A percentile compares a stretch with the other conserved stretches of the same genome.
Conservation (phyloP, 2,113 vertebrate species). For the Nothocercus nigrocapillus region DNA sequence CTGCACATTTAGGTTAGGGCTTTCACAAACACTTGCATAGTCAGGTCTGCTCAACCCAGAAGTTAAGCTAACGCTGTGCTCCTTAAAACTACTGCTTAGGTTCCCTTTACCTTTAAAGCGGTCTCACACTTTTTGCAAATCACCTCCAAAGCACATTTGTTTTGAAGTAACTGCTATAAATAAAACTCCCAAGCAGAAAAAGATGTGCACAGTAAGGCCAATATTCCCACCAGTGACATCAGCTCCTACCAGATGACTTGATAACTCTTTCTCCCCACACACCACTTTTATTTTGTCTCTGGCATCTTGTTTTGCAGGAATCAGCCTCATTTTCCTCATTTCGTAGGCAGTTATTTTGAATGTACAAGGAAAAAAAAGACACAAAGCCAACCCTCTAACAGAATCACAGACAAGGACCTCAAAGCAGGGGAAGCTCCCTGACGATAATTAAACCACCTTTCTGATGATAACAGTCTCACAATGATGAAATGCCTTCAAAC, state of each 20-base stretch:
- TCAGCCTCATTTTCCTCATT: background rate
- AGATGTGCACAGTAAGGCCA: background rate
- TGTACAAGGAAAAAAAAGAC: background rate
- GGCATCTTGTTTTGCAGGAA: background rate
- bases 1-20: background rate
- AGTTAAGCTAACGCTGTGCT: background rate
- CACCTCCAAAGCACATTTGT: background rate
- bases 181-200: background rate
- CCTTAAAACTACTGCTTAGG: background rate
- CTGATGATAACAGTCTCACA: background rate
- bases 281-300: conserved; percentile 11
- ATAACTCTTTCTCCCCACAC: conserved; percentile 2
- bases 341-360: background rate
- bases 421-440: background rate
- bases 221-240: background rate
- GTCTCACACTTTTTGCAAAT: background rate
- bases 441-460: background rate
- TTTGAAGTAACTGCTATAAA: background rate
- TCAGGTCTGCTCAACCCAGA: background rate
- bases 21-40: background rate
- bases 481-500: background rate
- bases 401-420: background rate
- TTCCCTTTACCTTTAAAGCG: background rate
- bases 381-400: background rate
- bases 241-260: background rate